Conservation (phyloP, 2,888 invertebrate genomes). For the Exephanes ischioxanthus region DNA sequence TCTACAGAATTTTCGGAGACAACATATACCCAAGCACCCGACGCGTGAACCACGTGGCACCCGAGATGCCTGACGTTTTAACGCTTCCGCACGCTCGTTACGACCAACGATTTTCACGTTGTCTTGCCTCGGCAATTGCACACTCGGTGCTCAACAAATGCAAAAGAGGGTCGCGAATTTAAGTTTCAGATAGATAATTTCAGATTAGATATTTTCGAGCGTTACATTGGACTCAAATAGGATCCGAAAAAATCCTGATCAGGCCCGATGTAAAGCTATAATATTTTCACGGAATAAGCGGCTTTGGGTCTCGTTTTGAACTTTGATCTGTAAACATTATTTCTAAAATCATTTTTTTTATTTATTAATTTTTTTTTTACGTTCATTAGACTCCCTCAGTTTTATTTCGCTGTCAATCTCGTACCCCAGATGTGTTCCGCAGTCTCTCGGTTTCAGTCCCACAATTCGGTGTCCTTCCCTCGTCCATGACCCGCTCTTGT, state of each 20-base stretch:
- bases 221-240: neutral
- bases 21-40: conserved; percentile 39
- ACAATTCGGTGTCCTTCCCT: conserved; percentile 34
- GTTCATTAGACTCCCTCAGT: neutral
- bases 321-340: too few relatives aligned
- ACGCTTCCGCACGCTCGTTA: conserved; percentile 41
- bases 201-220: neutral
- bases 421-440: conserved; percentile 5
- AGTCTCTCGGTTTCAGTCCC: conserved; percentile 16
- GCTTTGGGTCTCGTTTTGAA: too few relatives aligned
- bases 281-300: too few relatives aligned
- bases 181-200: too few relatives aligned
- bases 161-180: neutral
- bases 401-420: neutral
- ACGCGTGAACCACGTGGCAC: conserved; percentile 53
- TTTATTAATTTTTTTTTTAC: too few relatives aligned
- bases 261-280: too few relatives aligned
- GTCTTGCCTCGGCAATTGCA: neutral
- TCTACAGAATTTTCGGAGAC: conserved; percentile 8
- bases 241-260: too few relatives aligned
- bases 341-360: too few relatives aligned
- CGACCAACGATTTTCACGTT: conserved; percentile 4
- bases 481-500: conserved; percentile 46
- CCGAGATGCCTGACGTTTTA: conserved; percentile 53
- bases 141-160: neutral